A percentile compares a stretch with the other conserved stretches of the same genome.
Evolutionary conservation across 1,140 invertebrate genomes (phyloP).

Genomic region (Lordiphosa stackelbergi): DNA sequence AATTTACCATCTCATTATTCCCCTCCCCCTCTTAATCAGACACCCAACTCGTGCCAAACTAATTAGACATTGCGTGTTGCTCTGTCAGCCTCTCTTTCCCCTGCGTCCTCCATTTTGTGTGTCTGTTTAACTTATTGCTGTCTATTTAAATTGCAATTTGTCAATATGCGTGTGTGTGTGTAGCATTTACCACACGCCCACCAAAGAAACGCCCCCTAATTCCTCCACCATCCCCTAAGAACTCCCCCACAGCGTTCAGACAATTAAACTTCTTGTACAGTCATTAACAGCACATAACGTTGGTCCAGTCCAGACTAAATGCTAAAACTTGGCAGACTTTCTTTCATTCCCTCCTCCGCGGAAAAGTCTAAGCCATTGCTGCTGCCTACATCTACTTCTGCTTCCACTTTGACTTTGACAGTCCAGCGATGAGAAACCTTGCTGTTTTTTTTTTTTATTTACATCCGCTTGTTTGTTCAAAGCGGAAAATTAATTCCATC

Average conservation of each 20-base stretch:
- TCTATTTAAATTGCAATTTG: slow-evolving; percentile 75
- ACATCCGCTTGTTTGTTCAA: slow-evolving; percentile 77
- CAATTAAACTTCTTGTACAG: slow-evolving; percentile 73
- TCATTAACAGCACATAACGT: slow-evolving; percentile 72
- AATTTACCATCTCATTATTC: not conserved
- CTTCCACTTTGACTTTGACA: slow-evolving; percentile 15
- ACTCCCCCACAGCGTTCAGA: slow-evolving; percentile 22
- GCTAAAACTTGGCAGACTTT: slow-evolving; percentile 60
- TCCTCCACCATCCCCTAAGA: not conserved
- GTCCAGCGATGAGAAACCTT: slow-evolving; percentile 9
- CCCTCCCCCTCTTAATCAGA: slow-evolving; percentile 5
- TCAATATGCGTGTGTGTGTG: slow-evolving; percentile 52
- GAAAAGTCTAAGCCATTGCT: slow-evolving; percentile 25
- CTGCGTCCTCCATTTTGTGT: slow-evolving; percentile 18
- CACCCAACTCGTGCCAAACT: slow-evolving; percentile 40
- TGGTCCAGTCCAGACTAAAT: slow-evolving; percentile 35
- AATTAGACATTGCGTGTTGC: slow-evolving; percentile 67
- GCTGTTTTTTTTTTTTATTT: slow-evolving; percentile 64
- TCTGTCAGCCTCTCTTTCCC: slow-evolving; percentile 26
- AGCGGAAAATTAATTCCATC: slow-evolving; percentile 77
- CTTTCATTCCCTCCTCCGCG: slow-evolving; percentile 16
- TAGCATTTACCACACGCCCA: slow-evolving; percentile 32
- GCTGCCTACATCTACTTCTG: slow-evolving; percentile 15
- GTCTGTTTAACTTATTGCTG: slow-evolving; percentile 73
- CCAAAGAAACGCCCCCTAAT: slow-evolving; percentile 3